Evolutionary conservation across 2,113 vertebrate genomes (phyloP).

Genomic region (Chascanopsetta lugubris): DNA sequence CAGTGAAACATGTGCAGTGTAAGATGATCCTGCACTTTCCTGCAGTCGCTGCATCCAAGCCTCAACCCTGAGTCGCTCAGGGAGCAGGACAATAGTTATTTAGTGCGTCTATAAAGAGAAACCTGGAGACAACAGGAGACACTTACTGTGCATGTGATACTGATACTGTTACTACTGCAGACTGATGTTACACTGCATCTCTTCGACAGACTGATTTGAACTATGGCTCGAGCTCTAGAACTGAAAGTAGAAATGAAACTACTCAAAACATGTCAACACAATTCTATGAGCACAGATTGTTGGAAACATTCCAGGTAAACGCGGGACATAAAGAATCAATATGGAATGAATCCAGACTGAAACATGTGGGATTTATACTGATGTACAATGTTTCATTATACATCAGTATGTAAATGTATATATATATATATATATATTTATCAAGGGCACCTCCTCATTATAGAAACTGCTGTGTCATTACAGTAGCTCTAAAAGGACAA

Average conservation of each 20-base stretch:
- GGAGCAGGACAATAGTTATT: slow-evolving; percentile 17
- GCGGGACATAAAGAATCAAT: no score
- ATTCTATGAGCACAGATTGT: no score
- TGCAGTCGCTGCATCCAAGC: slow-evolving; percentile 1
- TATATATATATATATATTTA: no score
- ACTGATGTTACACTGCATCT: slow-evolving; percentile 4
- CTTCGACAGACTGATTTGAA: not conserved
- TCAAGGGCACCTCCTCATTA: no score
- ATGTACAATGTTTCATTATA: no score
- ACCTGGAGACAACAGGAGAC: not conserved
- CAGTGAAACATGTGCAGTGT: not conserved
- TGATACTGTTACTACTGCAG: slow-evolving; percentile 4
- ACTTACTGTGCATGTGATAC: slow-evolving; percentile 11
- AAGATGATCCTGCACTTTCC: not conserved
- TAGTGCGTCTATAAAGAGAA: slow-evolving; percentile 9
- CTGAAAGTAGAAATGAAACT: not conserved
- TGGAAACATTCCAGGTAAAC: no score
- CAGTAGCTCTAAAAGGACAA: no score
- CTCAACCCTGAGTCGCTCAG: not conserved
- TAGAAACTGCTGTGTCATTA: no score
- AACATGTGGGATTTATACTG: no score
- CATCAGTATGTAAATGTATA: no score
- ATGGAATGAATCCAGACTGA: no score
- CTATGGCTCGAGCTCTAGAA: not conserved
- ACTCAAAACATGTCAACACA: no score